phyloP scores from a whole-genome alignment of 92 coral and sea anemone genomes.

The Virgularia gustaviana region DNA sequence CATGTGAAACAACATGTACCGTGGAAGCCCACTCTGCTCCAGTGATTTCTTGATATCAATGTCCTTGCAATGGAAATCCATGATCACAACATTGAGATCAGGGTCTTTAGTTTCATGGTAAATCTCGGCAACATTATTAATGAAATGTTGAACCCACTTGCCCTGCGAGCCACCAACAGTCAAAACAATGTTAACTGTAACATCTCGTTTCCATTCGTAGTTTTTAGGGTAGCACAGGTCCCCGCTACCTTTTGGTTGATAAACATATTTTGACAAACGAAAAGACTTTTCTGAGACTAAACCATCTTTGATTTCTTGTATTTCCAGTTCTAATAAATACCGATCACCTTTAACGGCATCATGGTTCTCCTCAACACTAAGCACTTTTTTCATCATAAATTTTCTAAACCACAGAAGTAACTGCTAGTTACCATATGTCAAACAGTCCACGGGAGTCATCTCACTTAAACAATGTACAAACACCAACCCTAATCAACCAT shows the following conservation, averaged over 20 bases:
- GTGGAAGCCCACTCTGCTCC: conserved; percentile 68
- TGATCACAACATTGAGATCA: conserved; percentile 70
- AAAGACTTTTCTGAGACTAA: conserved; percentile 28
- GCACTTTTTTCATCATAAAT: conserved; percentile 44
- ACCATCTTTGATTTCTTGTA: conserved; percentile 37
- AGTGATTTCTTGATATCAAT: conserved; percentile 65
- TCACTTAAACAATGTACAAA: background rate
- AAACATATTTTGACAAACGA: conserved; percentile 80
- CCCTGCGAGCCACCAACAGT: conserved; percentile 83
- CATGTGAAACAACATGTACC: conserved; percentile 60
- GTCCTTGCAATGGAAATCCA: conserved; percentile 73
- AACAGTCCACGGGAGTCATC: background rate
- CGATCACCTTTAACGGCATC: conserved; percentile 59
- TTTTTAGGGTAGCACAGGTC: conserved; percentile 66
- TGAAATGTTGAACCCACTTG: conserved; percentile 81
- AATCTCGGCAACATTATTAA: conserved; percentile 68
- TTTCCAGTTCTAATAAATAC: conserved; percentile 69
- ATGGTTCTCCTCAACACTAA: conserved; percentile 74
- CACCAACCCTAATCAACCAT: too few species aligned
- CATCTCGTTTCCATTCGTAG: conserved; percentile 69
- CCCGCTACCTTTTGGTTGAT: conserved; percentile 41
- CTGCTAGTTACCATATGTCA: background rate
- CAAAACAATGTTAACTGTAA: conserved; percentile 65
- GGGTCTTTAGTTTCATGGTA: conserved; percentile 59
- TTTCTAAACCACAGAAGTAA: conserved; percentile 49